Evolutionary conservation across 2,888 invertebrate species (phyloP).

Genomic region (Stenichneumon culpator): DNA sequence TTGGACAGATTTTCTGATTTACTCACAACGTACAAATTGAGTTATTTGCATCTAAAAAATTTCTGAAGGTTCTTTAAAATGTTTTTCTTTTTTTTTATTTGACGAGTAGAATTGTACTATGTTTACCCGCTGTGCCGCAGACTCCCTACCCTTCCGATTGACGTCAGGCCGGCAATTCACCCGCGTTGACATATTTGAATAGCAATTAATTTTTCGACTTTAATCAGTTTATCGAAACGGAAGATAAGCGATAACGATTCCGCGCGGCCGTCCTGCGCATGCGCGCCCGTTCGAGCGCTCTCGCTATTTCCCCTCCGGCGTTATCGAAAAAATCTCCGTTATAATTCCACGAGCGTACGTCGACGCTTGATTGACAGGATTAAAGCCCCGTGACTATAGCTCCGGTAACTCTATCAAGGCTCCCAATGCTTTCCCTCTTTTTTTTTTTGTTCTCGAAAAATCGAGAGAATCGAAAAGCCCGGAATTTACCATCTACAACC

Average conservation of each 20-base stretch:
- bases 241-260: constrained; percentile 38
- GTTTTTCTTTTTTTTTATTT: too few relatives aligned
- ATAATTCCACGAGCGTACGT: constrained; percentile 34
- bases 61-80: too few relatives aligned
- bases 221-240: constrained; percentile 32
- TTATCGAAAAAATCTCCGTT: constrained; percentile 52
- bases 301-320: not conserved
- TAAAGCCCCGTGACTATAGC: not conserved
- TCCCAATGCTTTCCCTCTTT: not conserved
- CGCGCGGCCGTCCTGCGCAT: not conserved
- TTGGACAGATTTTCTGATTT: too few relatives aligned
- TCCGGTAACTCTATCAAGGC: not conserved
- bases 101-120: not conserved
- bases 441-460: not conserved
- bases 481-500: not conserved
- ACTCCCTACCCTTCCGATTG: constrained; percentile 39
- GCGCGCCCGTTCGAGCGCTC: constrained; percentile 4
- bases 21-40: too few relatives aligned
- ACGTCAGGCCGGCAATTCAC: constrained; percentile 57
- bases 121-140: not conserved
- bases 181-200: constrained; percentile 53
- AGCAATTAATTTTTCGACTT: constrained; percentile 54
- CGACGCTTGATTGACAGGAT: constrained; percentile 43
- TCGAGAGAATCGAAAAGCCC: not conserved
- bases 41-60: too few relatives aligned